Base-by-base conservation (phyloP, 2,797 vertebrate genomes). In the Arctocebus calabarensis region DNA sequence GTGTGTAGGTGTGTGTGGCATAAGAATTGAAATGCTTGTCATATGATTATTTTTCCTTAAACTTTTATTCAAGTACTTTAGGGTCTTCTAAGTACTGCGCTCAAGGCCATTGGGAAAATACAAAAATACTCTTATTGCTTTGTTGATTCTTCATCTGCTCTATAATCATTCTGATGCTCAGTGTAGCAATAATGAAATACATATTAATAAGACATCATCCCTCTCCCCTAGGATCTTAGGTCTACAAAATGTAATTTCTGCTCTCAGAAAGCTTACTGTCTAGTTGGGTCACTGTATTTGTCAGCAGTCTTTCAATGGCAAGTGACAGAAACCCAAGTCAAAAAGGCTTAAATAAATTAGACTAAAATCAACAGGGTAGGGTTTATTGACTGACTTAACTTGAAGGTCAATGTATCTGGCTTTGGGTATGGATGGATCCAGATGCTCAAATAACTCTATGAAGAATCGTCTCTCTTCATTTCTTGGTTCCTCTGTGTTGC, bases 241-340 rank as follows among this genome's bases (percentile, higher is more conserved):
- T 84, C 16, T 81, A 8, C 75, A 57, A 29, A 23, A 12, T 43
- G 23, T 13, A 73, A 8, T 74, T 43, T 13, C 34, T 90, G n/a
- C 62, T 87, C 68, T 48, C 27, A 88, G 68, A 40, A 82, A 91
- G 29, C 62, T 84, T 91, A 34, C 68, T 34, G 1, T 83, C 70
- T 90, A 9, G 20, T 71, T 95, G 81, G 59, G n/a, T 95, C 82
- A 45, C 27, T 34, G 7, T 78, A 77, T 75, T 85, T 48, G 34
- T 62, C 40, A 62, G 40, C 16, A 40, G 3, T 71, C 83, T 70
- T 90, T 61, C 37, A 90, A 34, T 32, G 52, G 12, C 61, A 52
- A 88, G n/a, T 22, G 57, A 84, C 37, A 89, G 40, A 88, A 90
- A 88, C 25, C 62, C 74, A 94, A 52, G 45, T 90, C 52, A 48